Conservation (phyloP, 2,888 invertebrate species). For the Diloba caeruleocephala region DNA sequence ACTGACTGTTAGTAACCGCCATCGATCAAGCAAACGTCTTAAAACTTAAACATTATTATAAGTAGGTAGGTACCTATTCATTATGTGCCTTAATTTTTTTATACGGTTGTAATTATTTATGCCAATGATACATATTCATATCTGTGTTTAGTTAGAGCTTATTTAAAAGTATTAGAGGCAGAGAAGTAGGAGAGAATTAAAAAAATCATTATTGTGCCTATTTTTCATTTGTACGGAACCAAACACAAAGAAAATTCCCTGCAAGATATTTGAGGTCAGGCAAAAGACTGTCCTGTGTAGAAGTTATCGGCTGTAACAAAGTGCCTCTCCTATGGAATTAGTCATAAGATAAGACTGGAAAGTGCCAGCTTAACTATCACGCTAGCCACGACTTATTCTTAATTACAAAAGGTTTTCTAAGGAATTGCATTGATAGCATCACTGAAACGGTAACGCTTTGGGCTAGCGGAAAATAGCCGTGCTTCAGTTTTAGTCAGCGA, state of each 20-base stretch:
- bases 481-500: slow-evolving; percentile 18
- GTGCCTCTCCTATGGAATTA: slow-evolving; percentile 32
- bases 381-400: slow-evolving; percentile 43
- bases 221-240: no score
- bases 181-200: no score
- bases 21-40: slow-evolving; percentile 30
- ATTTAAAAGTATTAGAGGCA: no score
- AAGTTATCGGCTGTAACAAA: slow-evolving; percentile 36
- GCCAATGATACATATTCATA: background rate
- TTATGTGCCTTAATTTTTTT: no score
- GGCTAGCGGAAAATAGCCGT: slow-evolving; percentile 24
- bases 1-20: slow-evolving; percentile 25
- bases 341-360: slow-evolving; percentile 41
- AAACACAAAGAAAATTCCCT: slow-evolving; percentile 1
- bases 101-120: background rate
- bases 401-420: slow-evolving; percentile 45
- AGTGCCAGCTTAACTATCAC: slow-evolving; percentile 36
- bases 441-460: slow-evolving; percentile 27
- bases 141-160: no score
- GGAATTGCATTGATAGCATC: slow-evolving; percentile 31
- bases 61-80: no score
- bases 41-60: no score
- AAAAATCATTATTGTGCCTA: no score
- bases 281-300: slow-evolving; percentile 8
- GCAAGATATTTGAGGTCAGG: slow-evolving; percentile 7